These are phyloP conservation scores for Sminthurinus aureus DNA, from an alignment of 2,888 invertebrate species.

Conservation along the genomic window DNA sequence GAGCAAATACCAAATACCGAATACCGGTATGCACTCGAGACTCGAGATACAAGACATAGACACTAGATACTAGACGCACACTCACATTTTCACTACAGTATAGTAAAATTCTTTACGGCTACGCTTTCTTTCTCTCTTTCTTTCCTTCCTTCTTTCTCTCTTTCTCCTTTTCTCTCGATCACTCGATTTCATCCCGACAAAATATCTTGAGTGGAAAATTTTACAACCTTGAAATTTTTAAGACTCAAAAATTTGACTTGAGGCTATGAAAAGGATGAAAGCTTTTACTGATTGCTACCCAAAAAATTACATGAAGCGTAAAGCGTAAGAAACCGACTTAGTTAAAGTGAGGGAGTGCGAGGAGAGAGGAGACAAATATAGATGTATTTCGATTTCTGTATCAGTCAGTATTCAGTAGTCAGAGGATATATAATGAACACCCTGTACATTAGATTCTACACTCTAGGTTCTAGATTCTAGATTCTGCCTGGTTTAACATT, in stretches of 20 bases:
- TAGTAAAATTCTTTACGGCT: slow-evolving; percentile 21
- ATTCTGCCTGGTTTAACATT: not conserved
- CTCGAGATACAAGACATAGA: not conserved
- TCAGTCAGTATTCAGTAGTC: too few relatives aligned
- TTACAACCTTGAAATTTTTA: slow-evolving; percentile 22
- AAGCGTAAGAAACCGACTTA: not conserved
- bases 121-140: not conserved
- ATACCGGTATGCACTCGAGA: not conserved
- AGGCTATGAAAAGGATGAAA: slow-evolving; percentile 17
- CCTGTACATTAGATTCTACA: too few relatives aligned
- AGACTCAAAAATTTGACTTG: not conserved
- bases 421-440: too few relatives aligned
- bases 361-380: not conserved
- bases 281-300: slow-evolving; percentile 8
- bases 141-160: not conserved
- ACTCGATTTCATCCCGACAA: not conserved
- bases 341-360: not conserved
- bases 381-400: not conserved
- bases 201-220: slow-evolving; percentile 30
- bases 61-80: not conserved
- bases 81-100: slow-evolving; percentile 25
- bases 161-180: too few relatives aligned
- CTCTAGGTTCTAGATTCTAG: not conserved
- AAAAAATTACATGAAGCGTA: not conserved
- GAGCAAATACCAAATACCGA: too few relatives aligned